Conservation (phyloP, 2,113 vertebrate species). For the Turdus rufiventris region DNA sequence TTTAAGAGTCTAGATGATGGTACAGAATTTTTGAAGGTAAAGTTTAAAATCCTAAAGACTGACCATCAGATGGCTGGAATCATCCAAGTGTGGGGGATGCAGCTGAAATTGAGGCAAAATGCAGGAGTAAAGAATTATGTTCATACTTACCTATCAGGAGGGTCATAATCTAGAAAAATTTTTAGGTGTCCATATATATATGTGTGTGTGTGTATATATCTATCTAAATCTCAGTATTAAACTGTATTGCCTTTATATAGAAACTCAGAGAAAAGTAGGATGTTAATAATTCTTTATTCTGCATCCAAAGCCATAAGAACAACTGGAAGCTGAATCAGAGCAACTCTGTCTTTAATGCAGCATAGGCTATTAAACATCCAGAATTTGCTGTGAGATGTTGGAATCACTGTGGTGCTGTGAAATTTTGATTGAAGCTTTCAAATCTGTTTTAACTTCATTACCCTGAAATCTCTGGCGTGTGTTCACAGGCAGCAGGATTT, state of each 20-base stretch:
- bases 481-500: background rate
- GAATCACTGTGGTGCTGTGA: background rate
- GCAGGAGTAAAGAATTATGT: background rate
- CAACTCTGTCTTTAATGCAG: background rate
- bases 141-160: background rate
- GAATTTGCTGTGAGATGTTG: background rate
- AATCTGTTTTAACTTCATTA: background rate
- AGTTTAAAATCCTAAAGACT: background rate
- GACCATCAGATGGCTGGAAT: background rate
- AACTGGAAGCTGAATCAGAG: background rate
- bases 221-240: background rate
- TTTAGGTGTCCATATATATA: background rate
- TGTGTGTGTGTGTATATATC: fast-evolving
- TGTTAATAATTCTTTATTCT: background rate
- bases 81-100: background rate
- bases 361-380: background rate
- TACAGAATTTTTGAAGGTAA: background rate
- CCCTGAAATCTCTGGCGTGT: background rate
- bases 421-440: background rate
- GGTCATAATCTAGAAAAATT: background rate
- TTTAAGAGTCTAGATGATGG: background rate
- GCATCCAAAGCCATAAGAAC: background rate
- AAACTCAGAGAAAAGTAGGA: background rate
- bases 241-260: background rate
- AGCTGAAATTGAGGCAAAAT: background rate